Percentiles rank a stretch among this genome's conserved stretches.
Evolutionary conservation across 2,113 vertebrate genomes (phyloP).

Genomic region (Lepidothrix coronata): DNA sequence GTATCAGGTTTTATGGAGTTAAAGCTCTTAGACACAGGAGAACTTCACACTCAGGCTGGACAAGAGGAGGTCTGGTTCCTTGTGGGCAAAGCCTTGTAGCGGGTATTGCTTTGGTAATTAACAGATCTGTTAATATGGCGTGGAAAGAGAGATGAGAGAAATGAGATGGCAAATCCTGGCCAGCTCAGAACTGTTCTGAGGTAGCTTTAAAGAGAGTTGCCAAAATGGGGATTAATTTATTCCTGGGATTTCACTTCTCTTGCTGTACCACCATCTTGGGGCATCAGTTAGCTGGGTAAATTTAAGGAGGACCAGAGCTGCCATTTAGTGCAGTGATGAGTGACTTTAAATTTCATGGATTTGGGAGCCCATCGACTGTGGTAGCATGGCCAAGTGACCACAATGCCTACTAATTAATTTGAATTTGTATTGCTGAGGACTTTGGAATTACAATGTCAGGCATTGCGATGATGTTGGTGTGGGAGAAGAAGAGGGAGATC

Average conservation of each 20-base stretch:
- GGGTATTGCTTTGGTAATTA: background rate
- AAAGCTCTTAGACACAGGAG: background rate
- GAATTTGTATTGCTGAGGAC: background rate
- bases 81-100: constrained; percentile 12
- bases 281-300: background rate
- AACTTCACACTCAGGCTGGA: background rate
- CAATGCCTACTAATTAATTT: background rate
- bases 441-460: fast-evolving
- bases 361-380: background rate
- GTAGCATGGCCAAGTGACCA: background rate
- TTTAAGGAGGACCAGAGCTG: background rate
- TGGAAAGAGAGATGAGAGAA: background rate
- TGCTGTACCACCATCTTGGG: background rate
- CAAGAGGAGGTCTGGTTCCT: background rate
- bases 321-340: background rate
- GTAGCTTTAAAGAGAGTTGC: background rate
- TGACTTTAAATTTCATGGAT: background rate
- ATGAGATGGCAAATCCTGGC: background rate
- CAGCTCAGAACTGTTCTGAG: background rate
- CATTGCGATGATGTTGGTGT: background rate
- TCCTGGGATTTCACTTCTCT: background rate
- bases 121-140: fast-evolving
- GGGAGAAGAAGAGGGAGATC: background rate
- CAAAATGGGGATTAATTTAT: background rate
- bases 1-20: background rate